phyloP scores from a whole-genome alignment of 2,888 invertebrate genomes.

The Ernsta delagoae region DNA sequence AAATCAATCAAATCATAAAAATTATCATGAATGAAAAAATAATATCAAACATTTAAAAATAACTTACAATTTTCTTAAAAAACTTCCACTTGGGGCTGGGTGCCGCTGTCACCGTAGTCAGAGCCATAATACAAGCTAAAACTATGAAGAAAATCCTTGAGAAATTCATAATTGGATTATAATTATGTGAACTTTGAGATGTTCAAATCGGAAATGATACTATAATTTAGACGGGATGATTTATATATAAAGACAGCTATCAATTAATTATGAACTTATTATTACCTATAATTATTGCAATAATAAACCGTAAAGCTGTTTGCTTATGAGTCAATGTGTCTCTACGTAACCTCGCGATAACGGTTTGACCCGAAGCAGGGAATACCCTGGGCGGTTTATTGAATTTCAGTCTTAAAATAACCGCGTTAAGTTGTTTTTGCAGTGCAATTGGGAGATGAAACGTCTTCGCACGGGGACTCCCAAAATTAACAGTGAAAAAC shows the following conservation, averaged over 20 bases:
- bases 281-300: no score
- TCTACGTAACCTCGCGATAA: constrained; percentile 7
- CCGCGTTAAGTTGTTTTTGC: background rate
- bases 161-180: constrained; percentile 65
- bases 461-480: background rate
- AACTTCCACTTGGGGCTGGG: constrained; percentile 59
- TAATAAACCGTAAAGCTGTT: background rate
- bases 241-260: constrained; percentile 18
- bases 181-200: background rate
- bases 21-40: background rate
- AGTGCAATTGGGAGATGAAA: background rate
- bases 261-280: background rate
- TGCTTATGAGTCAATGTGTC: background rate
- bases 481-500: constrained; percentile 4
- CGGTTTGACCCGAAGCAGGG: constrained; percentile 18
- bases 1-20: no score
- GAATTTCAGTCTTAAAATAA: background rate
- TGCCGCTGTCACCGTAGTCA: constrained; percentile 50
- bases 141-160: constrained; percentile 54
- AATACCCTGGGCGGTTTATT: background rate
- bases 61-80: constrained; percentile 64
- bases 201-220: constrained; percentile 8
- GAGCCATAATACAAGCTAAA: constrained; percentile 53
- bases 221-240: background rate
- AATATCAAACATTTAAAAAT: no score